Base-by-base conservation (phyloP, 1,140 invertebrate species). In the Archivesica marissinica region DNA sequence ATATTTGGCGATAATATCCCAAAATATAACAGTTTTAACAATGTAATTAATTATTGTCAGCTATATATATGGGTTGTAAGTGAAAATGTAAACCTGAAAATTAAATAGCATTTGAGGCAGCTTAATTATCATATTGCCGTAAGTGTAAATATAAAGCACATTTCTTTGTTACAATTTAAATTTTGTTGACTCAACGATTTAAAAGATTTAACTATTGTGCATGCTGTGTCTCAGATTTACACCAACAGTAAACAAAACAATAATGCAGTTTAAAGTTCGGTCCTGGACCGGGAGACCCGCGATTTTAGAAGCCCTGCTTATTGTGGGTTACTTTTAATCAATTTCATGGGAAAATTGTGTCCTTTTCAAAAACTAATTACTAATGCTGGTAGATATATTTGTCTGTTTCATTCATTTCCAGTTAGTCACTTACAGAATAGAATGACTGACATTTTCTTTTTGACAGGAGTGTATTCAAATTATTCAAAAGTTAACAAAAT, bases 401-500 rank as follows among this genome's bases (percentile, higher is more conserved):
- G 59, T 64, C 59, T 64, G 23, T 64, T n/a, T 35, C 30, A 35
- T 64, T 64, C 59, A 64, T 33, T 64, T 13, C 59, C 59, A 33
- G 30, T 33, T 33, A n/a, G 28, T 33, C 38, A 35, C 38, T 35
- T 33, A 9, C 20, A 64, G 38, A 64, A 64, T 64, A 64, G 38
- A 64, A 64, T 64, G 38, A 64, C 59, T 35, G 59, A 64, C 59
- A 64, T 35, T 64, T n/a, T 64, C 59, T n/a, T 35, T 64, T 64
- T 33, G n/a, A 33, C 15, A 11, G 30, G 33, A 7, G 9, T 64
- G 30, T 64, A 64, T 64, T 64, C 59, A 64, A 35, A 35, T 64
- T 64, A 64, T 64, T 35, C 59, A 64, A 64, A 64, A 64, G 59
- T 64, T 64, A 64, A 64, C 59, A 64, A 64, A 64, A 64, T 35